phyloP scores from a whole-genome alignment of 1,140 invertebrate genomes.

The Drosophila repletoides region DNA sequence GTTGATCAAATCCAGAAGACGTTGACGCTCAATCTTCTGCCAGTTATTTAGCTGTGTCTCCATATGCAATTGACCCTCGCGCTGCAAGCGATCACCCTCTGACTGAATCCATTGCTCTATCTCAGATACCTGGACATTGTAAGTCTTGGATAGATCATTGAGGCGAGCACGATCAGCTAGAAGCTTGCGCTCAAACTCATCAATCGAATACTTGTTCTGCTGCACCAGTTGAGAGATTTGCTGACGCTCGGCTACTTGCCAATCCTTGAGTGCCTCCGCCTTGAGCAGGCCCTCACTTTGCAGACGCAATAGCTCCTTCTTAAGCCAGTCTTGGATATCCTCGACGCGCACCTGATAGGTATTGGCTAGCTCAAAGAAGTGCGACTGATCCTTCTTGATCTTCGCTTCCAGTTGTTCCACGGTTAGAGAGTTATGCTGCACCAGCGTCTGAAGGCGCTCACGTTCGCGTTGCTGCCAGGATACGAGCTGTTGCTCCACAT shows the following conservation, averaged over 20 bases:
- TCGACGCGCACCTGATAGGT: slow-evolving; percentile 71
- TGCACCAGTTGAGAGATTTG: slow-evolving; percentile 62
- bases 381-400: slow-evolving; percentile 73
- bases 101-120: slow-evolving; percentile 76
- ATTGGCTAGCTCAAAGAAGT: slow-evolving; percentile 69
- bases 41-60: slow-evolving; percentile 70
- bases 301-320: slow-evolving; percentile 68
- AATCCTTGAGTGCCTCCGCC: slow-evolving; percentile 70
- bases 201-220: slow-evolving; percentile 65
- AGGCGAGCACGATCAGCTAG: slow-evolving; percentile 60
- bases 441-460: slow-evolving; percentile 58
- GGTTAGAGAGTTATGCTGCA: slow-evolving; percentile 68
- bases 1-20: slow-evolving; percentile 63
- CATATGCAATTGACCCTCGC: slow-evolving; percentile 68
- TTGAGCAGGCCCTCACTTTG: slow-evolving; percentile 73
- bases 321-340: slow-evolving; percentile 76
- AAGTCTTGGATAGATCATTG: slow-evolving; percentile 62
- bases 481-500: slow-evolving; percentile 67
- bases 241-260: slow-evolving; percentile 65
- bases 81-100: slow-evolving; percentile 71
- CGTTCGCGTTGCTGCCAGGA: slow-evolving; percentile 73
- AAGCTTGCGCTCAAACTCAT: slow-evolving; percentile 69
- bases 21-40: slow-evolving; percentile 75
- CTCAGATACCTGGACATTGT: slow-evolving; percentile 71
- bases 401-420: slow-evolving; percentile 69